Evolutionary conservation across 2,797 vertebrate species (phyloP), one percentile per base, ranked within the genome.

Genomic region (Pseudochromis fuscus): DNA sequence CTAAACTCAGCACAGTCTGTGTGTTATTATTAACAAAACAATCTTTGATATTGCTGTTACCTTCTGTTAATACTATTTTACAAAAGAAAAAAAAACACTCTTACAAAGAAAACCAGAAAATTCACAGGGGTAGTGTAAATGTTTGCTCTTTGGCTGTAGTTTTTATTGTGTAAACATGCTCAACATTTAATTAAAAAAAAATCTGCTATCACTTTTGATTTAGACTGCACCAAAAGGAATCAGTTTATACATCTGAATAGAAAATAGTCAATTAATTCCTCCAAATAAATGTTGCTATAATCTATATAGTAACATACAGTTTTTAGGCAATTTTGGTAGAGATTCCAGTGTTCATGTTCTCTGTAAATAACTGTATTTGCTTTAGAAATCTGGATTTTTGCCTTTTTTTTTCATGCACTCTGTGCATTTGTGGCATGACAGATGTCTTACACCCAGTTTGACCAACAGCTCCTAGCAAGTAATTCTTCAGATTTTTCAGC

Each of bases 91-190:
- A 18, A 25, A 38, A 64, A 57, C 51, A 55, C 61, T 68, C 49
- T 83, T 87, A 75, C 66, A 82, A 77, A 76, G 74, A 56, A n/a
- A 77, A 79, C 75, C 81, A 81, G 62, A 81, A 78, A 85, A 83
- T 73, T 84, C 82, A 87, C 80, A 78, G 45, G 72, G 76, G 81
- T 79, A 60, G 86, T 42, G 15, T 56, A 66, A 65, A 57, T 69
- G 59, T 68, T 40, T 79, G 37, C 25, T 66, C 55, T 61, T 56
- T 78, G 44, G 53, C 28, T 28, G 6, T 67, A 25, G 11, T n/a
- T n/a, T n/a, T n/a, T n/a, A n/a, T n/a, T n/a, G n/a, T n/a, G n/a
- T 35, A 45, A 56, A 65, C 42, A 52, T 19, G n/a, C 61, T 60
- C 12, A 21, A 27, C 15, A 7, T 13, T 52, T 55, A 40, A 57